Evolutionary conservation across 2,888 invertebrate species (phyloP), one percentile per base, ranked within the genome.

Genomic region (Megastigmus dorsalis): DNA sequence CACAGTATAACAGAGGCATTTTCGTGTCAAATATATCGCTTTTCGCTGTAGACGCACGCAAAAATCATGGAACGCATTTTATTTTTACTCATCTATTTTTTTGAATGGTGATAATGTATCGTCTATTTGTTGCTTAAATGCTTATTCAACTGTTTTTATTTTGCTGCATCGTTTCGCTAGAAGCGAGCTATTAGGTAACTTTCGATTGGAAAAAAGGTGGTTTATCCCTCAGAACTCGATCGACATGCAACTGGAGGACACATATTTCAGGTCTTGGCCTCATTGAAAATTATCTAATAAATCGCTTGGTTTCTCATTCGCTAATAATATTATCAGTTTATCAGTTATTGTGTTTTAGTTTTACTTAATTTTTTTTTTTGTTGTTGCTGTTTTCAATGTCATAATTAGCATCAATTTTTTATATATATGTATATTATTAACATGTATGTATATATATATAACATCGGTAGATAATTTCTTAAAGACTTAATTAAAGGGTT

Each of bases 381-480:
- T n/a, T n/a, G n/a, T n/a, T n/a, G n/a, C n/a, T n/a, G n/a, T 48
- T 45, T 20, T 62, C 68, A 71, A 62, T 76, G 65, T 75, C 78
- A 50, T 74, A 74, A 74, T 75, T 76, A 59, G 79, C 80, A 80
- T 78, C 67, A 73, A 78, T 77, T 69, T 80, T 77, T 80, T 81
- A 80, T 79, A 80, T 82, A 77, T 81, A 80, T 81, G 80, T 82
- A 74, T 83, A 82, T 83, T 83, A 84, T 84, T 85, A 85, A 85
- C 84, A 85, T 82, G 81, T 85, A 83, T 80, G 76, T 80, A 78
- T 78, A 77, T 77, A 62, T 79, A 83, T n/a, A n/a, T n/a, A 84
- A 84, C 84, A 86, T 85, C 79, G 80, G 84, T 84, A 84, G 82
- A 84, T 85, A 83, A 84, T 84, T 79, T 79, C 28, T 81, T 79